A percentile compares a stretch with the other conserved stretches of the same genome.
These are phyloP conservation scores for Chauna torquata DNA, from an alignment of 2,113 vertebrate genomes.

Conservation along the genomic window DNA sequence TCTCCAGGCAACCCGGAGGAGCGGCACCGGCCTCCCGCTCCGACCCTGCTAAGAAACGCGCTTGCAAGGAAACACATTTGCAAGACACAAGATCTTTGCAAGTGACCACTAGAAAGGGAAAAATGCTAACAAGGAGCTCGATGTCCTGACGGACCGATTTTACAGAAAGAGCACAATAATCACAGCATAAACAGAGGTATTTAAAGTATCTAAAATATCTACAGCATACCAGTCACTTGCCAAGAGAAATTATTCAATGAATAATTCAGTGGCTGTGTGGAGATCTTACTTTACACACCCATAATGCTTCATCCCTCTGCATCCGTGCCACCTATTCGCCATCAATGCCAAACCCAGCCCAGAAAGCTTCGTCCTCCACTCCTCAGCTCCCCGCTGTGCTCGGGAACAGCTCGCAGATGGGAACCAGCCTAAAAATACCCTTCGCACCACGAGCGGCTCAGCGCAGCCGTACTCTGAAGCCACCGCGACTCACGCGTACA, in stretches of 20 bases:
- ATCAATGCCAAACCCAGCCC: neutral
- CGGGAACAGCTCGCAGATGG: neutral
- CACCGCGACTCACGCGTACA: fast-evolving
- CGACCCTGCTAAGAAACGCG: neutral
- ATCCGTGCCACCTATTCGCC: fast-evolving
- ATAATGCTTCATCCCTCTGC: neutral
- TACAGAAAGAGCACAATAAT: neutral
- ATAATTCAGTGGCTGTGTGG: neutral
- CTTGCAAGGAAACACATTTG: neutral
- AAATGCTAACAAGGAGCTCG: slow-evolving; percentile 21
- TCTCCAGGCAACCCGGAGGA: neutral
- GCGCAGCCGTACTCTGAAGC: neutral
- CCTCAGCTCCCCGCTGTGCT: neutral
- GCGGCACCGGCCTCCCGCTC: neutral
- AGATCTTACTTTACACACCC: neutral
- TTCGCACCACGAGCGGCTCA: fast-evolving
- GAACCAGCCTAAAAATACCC: neutral
- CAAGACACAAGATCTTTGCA: slow-evolving; percentile 4
- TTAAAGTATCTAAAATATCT: slow-evolving; percentile 42
- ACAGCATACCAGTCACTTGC: neutral
- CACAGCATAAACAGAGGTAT: neutral
- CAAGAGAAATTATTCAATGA: slow-evolving; percentile 13
- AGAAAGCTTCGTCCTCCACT: neutral
- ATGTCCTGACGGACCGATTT: neutral
- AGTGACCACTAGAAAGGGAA: neutral